Evolutionary conservation across 2,113 vertebrate genomes (phyloP).

Genomic region (Dicrurus megarhynchus): DNA sequence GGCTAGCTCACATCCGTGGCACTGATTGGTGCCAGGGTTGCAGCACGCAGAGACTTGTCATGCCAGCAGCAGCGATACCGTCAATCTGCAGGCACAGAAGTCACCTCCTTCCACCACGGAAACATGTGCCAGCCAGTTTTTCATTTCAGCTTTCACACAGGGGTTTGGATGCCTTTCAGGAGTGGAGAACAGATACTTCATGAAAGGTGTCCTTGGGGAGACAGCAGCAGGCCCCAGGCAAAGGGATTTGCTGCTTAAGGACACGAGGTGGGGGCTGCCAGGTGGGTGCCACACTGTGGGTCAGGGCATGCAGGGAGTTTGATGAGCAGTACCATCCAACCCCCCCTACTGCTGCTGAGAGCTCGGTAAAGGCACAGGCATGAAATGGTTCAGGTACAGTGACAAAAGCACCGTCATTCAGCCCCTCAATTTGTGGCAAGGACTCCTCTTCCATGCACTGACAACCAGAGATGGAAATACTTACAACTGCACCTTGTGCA

Average conservation of each 20-base stretch:
- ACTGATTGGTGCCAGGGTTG: conserved; percentile 46
- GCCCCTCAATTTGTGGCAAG: background rate
- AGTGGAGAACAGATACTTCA: background rate
- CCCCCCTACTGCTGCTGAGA: background rate
- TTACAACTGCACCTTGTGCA: background rate
- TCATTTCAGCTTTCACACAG: conserved; percentile 27
- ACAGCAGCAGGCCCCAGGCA: background rate
- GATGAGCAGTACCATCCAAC: background rate
- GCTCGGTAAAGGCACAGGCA: background rate
- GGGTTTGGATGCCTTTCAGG: conserved; percentile 57
- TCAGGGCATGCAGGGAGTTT: background rate
- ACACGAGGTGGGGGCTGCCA: rapidly evolving
- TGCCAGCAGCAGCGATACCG: conserved; percentile 20
- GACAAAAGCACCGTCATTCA: background rate
- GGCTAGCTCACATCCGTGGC: conserved; percentile 33
- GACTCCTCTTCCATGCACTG: background rate
- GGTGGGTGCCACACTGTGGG: background rate
- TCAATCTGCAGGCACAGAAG: conserved; percentile 44
- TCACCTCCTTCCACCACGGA: background rate
- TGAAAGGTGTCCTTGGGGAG: conserved; percentile 34
- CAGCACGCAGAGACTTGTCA: conserved; percentile 35
- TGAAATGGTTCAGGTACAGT: background rate
- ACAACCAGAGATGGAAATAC: background rate
- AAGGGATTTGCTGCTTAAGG: background rate
- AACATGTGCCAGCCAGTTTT: conserved; percentile 18